Evolutionary conservation across 2,888 invertebrate species (phyloP), one percentile per base, ranked within the genome.

Genomic region (Dexiosoma caninum): DNA sequence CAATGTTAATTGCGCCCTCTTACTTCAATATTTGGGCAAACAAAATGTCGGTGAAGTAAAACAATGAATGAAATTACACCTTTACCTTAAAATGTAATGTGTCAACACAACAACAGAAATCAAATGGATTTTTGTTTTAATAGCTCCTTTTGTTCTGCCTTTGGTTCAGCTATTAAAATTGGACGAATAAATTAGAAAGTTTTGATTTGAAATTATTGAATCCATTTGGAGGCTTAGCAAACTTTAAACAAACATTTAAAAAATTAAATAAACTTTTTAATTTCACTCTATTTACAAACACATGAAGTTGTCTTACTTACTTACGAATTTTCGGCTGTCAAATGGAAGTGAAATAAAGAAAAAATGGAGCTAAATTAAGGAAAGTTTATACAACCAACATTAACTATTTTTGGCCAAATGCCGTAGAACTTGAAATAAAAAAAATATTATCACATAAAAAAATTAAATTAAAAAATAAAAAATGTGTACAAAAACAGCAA

Each of bases 321-420:
- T n/a, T n/a, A 75, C 46, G 21, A 51, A 32, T 46, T 53, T 62
- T 77, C 14, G 27, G 27, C 35, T 53, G 35, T 76, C 60, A 44
- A 40, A 44, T 42, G 10, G 40, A 12, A 8, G 21, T 14, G n/a
- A 8, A 27, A 35, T 37, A n/a, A 7, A 35, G 30, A 5, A 49
- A 19, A 46, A 27, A 5, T 0, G 35, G 4, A 19, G n/a, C 8
- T 7, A 9, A 6, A 59, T 80, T 40, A 51, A 16, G 57, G 59
- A 80, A 80, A 71, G 66, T 80, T 80, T 76, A 14, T 64, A 60
- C 67, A 71, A 55, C 27, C 66, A 76, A 67, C 75, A 76, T 71
- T 80, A 76, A 80, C 76, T 66, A 60, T 71, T 80, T n/a, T 76
- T 80, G 75, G 53, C 71, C 75, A 71, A 71, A 66, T 60, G 74